Conservation (phyloP, 2,797 vertebrate genomes). For the Hoplostethus atlanticus region DNA sequence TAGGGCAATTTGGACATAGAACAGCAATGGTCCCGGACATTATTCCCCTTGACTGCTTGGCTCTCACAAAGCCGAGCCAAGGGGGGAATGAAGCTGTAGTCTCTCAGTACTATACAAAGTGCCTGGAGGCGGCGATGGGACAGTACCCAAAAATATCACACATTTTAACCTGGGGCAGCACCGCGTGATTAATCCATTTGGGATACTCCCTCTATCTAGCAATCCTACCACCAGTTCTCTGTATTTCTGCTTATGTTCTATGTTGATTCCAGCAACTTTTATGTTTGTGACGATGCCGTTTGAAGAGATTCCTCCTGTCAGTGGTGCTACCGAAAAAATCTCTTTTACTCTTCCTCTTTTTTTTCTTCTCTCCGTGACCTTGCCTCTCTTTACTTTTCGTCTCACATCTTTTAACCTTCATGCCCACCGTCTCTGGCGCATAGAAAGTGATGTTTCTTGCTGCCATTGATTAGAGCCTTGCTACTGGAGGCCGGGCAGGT, state of each 20-base stretch:
- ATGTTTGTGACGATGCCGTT: not conserved
- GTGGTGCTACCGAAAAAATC: conserved; percentile 8
- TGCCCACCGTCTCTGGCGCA: not conserved
- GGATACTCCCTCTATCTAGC: conserved; percentile 36
- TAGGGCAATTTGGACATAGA: conserved; percentile 49
- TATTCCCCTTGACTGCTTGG: conserved; percentile 43
- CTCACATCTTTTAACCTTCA: conserved; percentile 6
- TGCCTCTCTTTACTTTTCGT: conserved; percentile 8
- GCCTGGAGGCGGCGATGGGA: conserved; percentile 49
- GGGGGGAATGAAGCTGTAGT: conserved; percentile 41
- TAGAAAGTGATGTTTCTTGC: conserved; percentile 39
- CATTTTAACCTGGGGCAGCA: conserved; percentile 55
- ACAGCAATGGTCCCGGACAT: conserved; percentile 47
- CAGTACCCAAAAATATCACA: conserved; percentile 64
- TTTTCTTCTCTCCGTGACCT: conserved; percentile 11
- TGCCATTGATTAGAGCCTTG: conserved; percentile 52
- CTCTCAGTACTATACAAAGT: conserved; percentile 55
- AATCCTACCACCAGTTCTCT: conserved; percentile 15
- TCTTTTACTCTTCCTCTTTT: not conserved
- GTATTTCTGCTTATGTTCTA: not conserved
- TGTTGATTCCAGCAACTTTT: not conserved
- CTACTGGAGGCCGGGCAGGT: conserved; percentile 36
- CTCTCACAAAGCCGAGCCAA: conserved; percentile 36
- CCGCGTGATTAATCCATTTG: conserved; percentile 60
- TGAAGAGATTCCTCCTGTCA: not conserved